Conservation (phyloP, 2,888 invertebrate genomes). For the Rhamphomyia laevipes region DNA sequence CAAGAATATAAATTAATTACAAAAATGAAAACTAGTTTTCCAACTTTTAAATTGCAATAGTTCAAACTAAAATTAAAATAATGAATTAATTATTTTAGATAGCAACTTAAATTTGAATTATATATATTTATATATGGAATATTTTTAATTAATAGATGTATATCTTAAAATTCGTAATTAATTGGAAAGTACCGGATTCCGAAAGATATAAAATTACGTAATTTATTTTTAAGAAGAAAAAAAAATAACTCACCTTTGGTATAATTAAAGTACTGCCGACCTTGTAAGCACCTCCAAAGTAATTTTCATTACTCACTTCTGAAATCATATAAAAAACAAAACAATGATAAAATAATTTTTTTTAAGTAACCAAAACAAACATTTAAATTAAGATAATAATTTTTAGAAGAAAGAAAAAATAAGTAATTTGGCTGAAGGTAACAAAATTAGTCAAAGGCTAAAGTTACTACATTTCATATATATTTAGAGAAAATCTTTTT, state of each 20-base stretch:
- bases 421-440: too few relatives aligned
- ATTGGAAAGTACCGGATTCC: constrained; percentile 3
- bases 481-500: too few relatives aligned
- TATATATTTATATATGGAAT: not conserved
- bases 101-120: constrained; percentile 4
- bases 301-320: constrained; percentile 25
- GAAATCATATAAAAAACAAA: constrained; percentile 13
- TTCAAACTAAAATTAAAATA: too few relatives aligned
- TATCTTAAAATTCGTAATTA: not conserved
- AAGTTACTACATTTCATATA: too few relatives aligned
- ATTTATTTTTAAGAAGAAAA: constrained; percentile 1
- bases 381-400: not conserved
- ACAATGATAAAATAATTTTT: too few relatives aligned
- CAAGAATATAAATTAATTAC: too few relatives aligned
- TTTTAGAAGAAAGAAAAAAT: not conserved
- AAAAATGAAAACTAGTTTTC: too few relatives aligned
- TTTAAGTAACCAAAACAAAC: not conserved
- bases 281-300: constrained; percentile 23
- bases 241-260: constrained; percentile 21
- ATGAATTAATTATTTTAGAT: constrained; percentile 3
- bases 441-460: too few relatives aligned
- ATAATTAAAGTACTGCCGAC: constrained; percentile 24
- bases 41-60: too few relatives aligned
- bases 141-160: not conserved
- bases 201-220: constrained; percentile 7